A percentile compares a stretch with the other conserved stretches of the same genome.
Evolutionary conservation across 2,888 invertebrate species (phyloP).

Genomic region (Yponomeuta malinellus): DNA sequence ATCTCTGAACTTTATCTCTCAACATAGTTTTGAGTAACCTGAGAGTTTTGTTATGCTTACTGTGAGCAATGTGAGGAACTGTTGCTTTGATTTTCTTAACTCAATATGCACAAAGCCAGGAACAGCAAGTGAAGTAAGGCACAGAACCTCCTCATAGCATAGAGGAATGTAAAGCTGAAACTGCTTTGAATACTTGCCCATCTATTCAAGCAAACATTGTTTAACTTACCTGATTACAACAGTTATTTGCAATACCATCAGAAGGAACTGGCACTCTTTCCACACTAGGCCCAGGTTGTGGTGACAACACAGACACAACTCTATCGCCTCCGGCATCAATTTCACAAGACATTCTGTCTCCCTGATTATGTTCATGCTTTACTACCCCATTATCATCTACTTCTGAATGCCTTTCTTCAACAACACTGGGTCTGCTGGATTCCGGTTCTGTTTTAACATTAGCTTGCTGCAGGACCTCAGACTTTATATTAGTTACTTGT

Average conservation of each 20-base stretch:
- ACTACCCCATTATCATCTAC: conserved; percentile 2
- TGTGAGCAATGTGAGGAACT: no score
- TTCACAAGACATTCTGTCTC: neutral
- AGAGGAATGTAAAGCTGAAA: no score
- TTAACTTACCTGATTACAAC: conserved; percentile 32
- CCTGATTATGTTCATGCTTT: neutral
- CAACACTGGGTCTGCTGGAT: neutral
- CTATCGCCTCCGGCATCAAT: conserved; percentile 8
- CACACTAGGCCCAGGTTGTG: conserved; percentile 61
- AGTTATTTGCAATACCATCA: conserved; percentile 25
- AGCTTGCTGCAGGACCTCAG: neutral
- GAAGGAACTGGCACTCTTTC: conserved; percentile 23
- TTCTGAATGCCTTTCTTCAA: neutral
- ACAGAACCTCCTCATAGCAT: no score
- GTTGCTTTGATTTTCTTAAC: no score
- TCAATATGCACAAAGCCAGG: no score
- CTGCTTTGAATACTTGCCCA: no score
- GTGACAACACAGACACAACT: conserved; percentile 29
- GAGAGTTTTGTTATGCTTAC: no score
- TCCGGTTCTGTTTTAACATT: conserved; percentile 11
- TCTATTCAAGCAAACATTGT: no score
- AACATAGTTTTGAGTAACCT: neutral
- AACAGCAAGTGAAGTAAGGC: no score
- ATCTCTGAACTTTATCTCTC: no score
- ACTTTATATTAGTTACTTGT: conserved; percentile 9